Conservation (phyloP, 2,797 vertebrate species). For the Pagetopsis macropterus region DNA sequence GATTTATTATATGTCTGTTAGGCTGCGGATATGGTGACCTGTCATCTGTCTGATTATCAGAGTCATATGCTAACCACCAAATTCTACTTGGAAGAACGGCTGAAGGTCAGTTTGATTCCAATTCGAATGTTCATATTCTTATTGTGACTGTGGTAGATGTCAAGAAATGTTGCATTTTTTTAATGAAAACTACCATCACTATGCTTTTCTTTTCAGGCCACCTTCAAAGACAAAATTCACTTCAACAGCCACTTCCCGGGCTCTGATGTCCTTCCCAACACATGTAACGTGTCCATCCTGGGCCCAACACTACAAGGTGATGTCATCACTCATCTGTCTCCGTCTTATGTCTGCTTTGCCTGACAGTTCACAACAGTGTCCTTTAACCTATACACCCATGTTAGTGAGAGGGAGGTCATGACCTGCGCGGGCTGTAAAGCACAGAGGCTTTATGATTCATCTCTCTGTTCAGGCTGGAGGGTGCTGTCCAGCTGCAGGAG, state of each 20-base stretch:
- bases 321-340: constrained; percentile 21
- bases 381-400: constrained; percentile 53
- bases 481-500: constrained; percentile 87
- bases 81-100: constrained; percentile 89
- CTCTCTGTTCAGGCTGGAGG: constrained; percentile 79
- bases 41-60: constrained; percentile 85
- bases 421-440: constrained; percentile 65
- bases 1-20: constrained; percentile 62
- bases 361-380: constrained; percentile 18
- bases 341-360: constrained; percentile 28
- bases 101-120: constrained; percentile 81
- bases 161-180: not conserved
- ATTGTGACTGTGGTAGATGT: not conserved
- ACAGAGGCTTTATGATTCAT: constrained; percentile 76
- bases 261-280: constrained; percentile 90
- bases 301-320: constrained; percentile 89
- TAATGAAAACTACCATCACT: not conserved
- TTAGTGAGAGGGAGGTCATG: constrained; percentile 54
- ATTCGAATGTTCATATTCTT: not conserved
- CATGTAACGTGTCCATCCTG: constrained; percentile 92
- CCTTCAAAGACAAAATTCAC: constrained; percentile 86
- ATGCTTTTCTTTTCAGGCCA: constrained; percentile 76
- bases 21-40: constrained; percentile 92
- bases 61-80: constrained; percentile 86
- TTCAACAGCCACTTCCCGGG: constrained; percentile 89